Conservation (phyloP, 2,888 invertebrate genomes). For the Abrostola tripartita region DNA sequence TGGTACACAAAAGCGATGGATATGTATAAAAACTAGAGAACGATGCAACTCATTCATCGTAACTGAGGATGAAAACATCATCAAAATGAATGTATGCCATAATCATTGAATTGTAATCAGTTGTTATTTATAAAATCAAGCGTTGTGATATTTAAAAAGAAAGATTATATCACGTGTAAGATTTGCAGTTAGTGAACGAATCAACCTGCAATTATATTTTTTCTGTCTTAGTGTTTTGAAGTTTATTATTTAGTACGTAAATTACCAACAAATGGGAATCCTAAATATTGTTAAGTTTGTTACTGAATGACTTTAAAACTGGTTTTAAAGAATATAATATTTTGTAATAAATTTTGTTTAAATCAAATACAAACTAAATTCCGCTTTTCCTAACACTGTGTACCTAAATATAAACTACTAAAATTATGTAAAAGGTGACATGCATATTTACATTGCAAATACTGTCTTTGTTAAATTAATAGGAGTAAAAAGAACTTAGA, state of each 20-base stretch:
- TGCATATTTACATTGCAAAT: too few relatives aligned
- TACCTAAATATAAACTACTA: too few relatives aligned
- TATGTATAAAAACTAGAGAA: conserved; percentile 65
- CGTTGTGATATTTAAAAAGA: background rate
- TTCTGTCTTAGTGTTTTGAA: background rate
- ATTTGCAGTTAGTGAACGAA: background rate
- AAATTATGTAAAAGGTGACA: too few relatives aligned
- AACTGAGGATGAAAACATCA: conserved; percentile 58
- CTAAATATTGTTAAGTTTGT: too few relatives aligned
- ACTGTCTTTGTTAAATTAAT: background rate
- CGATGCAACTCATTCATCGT: conserved; percentile 66
- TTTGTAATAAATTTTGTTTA: too few relatives aligned
- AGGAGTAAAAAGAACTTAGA: background rate
- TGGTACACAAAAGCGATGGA: conserved; percentile 61
- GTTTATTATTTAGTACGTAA: background rate
- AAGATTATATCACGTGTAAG: background rate
- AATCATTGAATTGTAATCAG: conserved; percentile 51
- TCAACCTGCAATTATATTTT: background rate
- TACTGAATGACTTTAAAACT: too few relatives aligned
- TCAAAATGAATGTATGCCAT: conserved; percentile 59
- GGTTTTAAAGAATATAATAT: too few relatives aligned
- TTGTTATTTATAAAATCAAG: background rate
- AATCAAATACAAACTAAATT: too few relatives aligned
- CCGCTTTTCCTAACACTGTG: too few relatives aligned
- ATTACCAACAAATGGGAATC: too few relatives aligned